Conservation (phyloP, 92 coral and sea anemone species). For the Epizoanthus fatuus region DNA sequence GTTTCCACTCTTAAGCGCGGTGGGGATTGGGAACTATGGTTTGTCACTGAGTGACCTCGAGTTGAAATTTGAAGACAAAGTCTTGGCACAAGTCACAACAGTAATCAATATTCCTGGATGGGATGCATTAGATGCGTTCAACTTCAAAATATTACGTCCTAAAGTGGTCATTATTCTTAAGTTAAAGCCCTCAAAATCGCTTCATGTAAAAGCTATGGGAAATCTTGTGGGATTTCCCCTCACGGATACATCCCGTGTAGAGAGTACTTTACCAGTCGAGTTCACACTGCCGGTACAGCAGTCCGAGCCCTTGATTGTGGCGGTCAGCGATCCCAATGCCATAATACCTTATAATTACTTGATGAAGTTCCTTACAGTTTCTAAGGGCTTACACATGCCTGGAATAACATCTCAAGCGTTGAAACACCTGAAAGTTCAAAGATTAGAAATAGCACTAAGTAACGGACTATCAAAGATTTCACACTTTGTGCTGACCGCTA, state of each 20-base stretch:
- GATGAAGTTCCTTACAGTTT: conserved; percentile 40
- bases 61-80: conserved; percentile 41
- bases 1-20: conserved; percentile 46
- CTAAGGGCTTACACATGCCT: conserved; percentile 31
- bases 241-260: neutral
- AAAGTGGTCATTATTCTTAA: conserved; percentile 34
- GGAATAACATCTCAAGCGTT: conserved; percentile 38
- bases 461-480: conserved; percentile 39
- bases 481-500: conserved; percentile 8
- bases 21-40: conserved; percentile 73
- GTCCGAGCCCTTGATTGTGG: conserved; percentile 19
- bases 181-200: conserved; percentile 5
- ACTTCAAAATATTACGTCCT: conserved; percentile 56
- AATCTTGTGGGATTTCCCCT: conserved; percentile 14
- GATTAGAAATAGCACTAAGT: conserved; percentile 24
- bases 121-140: conserved; percentile 64
- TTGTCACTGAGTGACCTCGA: conserved; percentile 47
- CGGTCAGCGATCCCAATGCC: neutral
- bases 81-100: conserved; percentile 16
- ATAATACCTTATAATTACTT: conserved; percentile 42
- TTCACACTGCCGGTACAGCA: conserved; percentile 40
- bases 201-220: conserved; percentile 52
- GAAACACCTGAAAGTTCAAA: conserved; percentile 10
- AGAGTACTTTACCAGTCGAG: conserved; percentile 47
- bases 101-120: conserved; percentile 65